Conservation (phyloP, 2,888 invertebrate species). For the Drosophila multiciliata region DNA sequence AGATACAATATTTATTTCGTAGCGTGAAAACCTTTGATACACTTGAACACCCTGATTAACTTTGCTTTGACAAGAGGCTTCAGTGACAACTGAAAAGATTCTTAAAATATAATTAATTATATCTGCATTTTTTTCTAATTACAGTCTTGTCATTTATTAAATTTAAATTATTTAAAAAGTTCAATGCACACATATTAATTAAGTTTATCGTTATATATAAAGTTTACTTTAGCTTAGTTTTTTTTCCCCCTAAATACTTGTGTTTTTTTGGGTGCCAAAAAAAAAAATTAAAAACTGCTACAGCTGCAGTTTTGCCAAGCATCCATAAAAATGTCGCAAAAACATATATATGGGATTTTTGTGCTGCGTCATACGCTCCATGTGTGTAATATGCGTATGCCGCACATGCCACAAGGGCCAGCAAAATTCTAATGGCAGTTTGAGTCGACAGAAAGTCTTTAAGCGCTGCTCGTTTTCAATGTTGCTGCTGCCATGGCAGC, state of each 20-base stretch:
- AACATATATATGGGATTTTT: conserved; percentile 12
- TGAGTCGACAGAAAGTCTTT: conserved; percentile 7
- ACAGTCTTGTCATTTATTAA: background rate
- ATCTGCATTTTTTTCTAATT: background rate
- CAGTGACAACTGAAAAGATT: background rate
- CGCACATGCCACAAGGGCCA: conserved; percentile 14
- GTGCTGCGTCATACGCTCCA: conserved; percentile 19
- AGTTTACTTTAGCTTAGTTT: background rate
- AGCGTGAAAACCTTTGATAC: conserved; percentile 14
- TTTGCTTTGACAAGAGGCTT: background rate
- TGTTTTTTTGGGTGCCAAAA: background rate
- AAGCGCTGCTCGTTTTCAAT: conserved; percentile 11
- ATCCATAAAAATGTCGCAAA: conserved; percentile 13
- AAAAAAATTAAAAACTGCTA: background rate
- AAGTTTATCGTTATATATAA: background rate
- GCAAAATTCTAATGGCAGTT: conserved; percentile 24
- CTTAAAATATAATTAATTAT: background rate
- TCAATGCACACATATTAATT: background rate
- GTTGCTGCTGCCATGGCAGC: conserved; percentile 11
- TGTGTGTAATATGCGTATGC: conserved; percentile 36
- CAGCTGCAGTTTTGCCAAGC: background rate
- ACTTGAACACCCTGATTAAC: conserved; percentile 8
- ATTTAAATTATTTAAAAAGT: background rate
- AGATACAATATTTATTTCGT: conserved; percentile 8
- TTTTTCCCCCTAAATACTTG: background rate